Evolutionary conservation across 2,113 vertebrate species (phyloP), one percentile per base, ranked within the genome.

Genomic region (Centrocercus urophasianus): DNA sequence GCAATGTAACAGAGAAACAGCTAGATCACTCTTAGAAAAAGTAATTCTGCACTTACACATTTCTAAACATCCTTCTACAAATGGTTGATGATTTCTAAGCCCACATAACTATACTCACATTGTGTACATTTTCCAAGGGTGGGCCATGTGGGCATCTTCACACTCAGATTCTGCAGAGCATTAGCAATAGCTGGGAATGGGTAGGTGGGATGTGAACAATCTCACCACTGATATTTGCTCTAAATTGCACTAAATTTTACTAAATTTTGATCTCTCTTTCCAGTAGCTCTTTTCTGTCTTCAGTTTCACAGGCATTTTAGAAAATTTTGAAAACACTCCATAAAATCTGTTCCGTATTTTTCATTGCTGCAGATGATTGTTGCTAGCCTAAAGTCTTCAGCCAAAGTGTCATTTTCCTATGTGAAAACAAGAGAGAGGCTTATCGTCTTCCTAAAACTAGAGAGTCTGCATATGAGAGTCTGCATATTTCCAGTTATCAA

Each of bases 351-450:
- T 90, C 60, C 28, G 57, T 64, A 48, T 64, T 95, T 89, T 60
- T 89, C 50, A 80, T 30, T 83, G 59, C 7, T 70, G 13, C 70
- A 64, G 45, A 50, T 38, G 69, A 28, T 64, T 83, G 69, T 89
- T 93, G 30, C 57, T 36, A 85, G 64, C 85, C 36, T 38, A 79
- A 94, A 79, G 34, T 32, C 66, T 91, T 76, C 77, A 85, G 30
- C 19, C 70, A 16, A 92, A 84, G n/a, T 84, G 43, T 79, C 78
- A 78, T 85, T 93, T 82, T 90, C 76, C n/a, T 57, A 3, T n/a
- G 32, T 78, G 60, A 78, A 66, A 91, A 88, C 42, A 84, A 88
- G 63, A 63, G 63, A 63, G 24, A 52, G 19, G 54, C 13, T 72
- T 66, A 34, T 45, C 30, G 7, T 69, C 40, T 92, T n/a, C 30